phyloP scores from a whole-genome alignment of 2,113 vertebrate genomes.

The Sclerurus mexicanus region DNA sequence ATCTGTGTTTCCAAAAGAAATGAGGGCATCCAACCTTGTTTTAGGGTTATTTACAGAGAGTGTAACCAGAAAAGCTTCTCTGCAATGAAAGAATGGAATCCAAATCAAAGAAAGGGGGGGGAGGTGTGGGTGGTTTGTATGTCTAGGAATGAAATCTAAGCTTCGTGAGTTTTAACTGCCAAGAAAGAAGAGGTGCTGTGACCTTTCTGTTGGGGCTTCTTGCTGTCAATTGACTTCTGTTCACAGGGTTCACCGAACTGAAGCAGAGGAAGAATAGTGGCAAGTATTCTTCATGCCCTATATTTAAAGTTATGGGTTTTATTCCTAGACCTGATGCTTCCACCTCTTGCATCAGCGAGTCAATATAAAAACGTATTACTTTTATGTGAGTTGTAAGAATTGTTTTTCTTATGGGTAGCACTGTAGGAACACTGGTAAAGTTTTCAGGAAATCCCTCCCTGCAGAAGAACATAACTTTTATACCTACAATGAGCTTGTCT shows the following conservation, averaged over 20 bases:
- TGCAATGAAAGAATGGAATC: not conserved
- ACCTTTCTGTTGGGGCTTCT: not conserved
- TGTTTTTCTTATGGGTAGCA: not conserved
- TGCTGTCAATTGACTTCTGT: not conserved
- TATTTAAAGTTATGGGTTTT: fast-evolving
- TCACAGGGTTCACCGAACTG: not conserved
- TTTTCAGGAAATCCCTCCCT: not conserved
- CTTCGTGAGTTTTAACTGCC: not conserved
- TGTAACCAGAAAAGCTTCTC: not conserved
- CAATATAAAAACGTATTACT: not conserved
- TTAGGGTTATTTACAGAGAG: not conserved
- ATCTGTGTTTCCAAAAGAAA: not conserved
- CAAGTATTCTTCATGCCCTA: not conserved
- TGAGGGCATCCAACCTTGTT: not conserved
- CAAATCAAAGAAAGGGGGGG: not conserved
- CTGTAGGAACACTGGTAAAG: not conserved
- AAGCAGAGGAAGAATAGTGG: not conserved
- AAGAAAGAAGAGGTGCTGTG: not conserved
- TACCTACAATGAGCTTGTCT: not conserved
- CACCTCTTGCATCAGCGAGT: not conserved
- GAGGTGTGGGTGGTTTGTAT: not conserved
- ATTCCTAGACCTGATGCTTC: no score
- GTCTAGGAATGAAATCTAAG: not conserved
- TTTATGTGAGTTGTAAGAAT: not conserved
- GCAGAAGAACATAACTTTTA: not conserved